Percentiles rank a stretch among this genome's conserved stretches.
These are phyloP conservation scores for Amphimallon solstitiale DNA, from an alignment of 2,888 invertebrate species.

Conservation along the genomic window DNA sequence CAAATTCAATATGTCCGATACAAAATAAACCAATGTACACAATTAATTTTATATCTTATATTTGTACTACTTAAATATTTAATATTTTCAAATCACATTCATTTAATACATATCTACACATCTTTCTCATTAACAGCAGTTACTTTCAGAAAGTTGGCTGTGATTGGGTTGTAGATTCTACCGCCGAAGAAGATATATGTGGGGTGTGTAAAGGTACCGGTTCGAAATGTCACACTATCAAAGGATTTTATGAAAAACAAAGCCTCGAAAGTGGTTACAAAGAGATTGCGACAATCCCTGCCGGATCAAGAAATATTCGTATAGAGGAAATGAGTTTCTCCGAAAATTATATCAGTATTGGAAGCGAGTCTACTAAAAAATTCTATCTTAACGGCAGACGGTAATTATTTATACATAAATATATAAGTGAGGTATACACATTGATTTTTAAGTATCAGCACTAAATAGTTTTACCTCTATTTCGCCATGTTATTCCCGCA, in stretches of 20 bases:
- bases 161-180: conserved; percentile 87
- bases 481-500: too few species aligned
- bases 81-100: neutral
- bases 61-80: neutral
- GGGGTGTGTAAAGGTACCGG: conserved; percentile 89
- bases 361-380: conserved; percentile 73
- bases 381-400: conserved; percentile 84
- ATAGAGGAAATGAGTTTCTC: conserved; percentile 81
- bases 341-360: conserved; percentile 83
- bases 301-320: conserved; percentile 81
- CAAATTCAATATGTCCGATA: too few species aligned
- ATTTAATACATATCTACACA: neutral
- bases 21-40: too few species aligned
- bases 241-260: conserved; percentile 67
- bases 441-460: neutral
- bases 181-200: conserved; percentile 82
- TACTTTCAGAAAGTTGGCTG: conserved; percentile 83
- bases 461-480: too few species aligned
- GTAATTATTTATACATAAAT: conserved; percentile 63
- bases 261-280: conserved; percentile 66
- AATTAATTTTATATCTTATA: too few species aligned
- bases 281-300: conserved; percentile 78
- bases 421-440: neutral
- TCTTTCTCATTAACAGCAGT: conserved; percentile 31
- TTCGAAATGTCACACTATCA: conserved; percentile 79